Conservation (phyloP, 2,113 vertebrate species). For the Chinchilla lanigera region DNA sequence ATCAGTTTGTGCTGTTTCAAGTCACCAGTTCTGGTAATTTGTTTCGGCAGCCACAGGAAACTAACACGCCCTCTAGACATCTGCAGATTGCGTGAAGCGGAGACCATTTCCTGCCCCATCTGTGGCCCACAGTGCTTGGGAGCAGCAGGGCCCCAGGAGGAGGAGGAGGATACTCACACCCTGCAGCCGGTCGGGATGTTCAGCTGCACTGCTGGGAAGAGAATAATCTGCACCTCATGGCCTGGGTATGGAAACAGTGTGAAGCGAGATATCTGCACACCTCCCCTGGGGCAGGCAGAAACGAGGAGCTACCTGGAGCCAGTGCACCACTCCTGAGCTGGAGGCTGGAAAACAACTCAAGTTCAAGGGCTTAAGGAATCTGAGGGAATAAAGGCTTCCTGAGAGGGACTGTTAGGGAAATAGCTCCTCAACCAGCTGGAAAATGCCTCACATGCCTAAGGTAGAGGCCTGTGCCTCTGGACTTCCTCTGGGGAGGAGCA, state of each 20-base stretch:
- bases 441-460: accelerated
- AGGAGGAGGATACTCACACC: too few relatives aligned
- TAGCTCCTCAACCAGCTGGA: not conserved
- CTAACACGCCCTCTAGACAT: accelerated
- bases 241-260: not conserved
- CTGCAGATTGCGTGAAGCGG: accelerated
- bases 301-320: not conserved
- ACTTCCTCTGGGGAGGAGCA: not conserved
- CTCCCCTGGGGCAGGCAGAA: not conserved
- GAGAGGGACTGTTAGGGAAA: not conserved
- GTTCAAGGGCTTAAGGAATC: not conserved
- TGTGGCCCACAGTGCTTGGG: accelerated
- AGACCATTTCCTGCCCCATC: not conserved
- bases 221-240: not conserved
- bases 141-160: not conserved
- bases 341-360: not conserved
- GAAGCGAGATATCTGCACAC: not conserved
- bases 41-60: not conserved
- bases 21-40: not conserved
- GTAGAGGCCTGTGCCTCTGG: not conserved
- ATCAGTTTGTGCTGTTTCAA: not conserved
- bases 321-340: not conserved
- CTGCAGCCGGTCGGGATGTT: accelerated
- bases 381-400: not conserved
- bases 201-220: not conserved